Percentiles rank a stretch among this genome's conserved stretches.
phyloP scores from a whole-genome alignment of 2,797 vertebrate species.

The Sarcoramphus papa region DNA sequence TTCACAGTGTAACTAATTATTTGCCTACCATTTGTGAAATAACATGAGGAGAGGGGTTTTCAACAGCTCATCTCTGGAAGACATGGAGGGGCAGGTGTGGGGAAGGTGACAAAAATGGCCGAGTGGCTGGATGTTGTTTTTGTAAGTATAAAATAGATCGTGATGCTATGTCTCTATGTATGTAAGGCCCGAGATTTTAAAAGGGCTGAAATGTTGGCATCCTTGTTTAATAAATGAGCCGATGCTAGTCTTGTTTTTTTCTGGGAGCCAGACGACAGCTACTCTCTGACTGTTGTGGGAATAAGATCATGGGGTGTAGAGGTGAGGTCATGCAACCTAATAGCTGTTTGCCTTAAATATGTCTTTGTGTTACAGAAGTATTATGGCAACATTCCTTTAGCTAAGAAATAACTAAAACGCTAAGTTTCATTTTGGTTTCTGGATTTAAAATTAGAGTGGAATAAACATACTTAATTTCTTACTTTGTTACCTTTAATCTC shows the following conservation, averaged over 20 bases:
- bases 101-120: not conserved
- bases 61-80: conserved; percentile 14
- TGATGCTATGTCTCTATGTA: not conserved
- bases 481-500: not conserved
- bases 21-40: not conserved
- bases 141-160: conserved; percentile 29
- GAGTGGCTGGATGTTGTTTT: not conserved
- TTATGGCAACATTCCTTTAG: not conserved
- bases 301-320: not conserved
- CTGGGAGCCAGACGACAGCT: not conserved
- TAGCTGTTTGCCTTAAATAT: not conserved
- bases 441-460: not conserved
- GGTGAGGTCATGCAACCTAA: not conserved
- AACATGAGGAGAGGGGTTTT: conserved; percentile 11
- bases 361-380: not conserved
- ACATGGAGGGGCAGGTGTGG: conserved; percentile 22
- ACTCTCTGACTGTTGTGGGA: not conserved
- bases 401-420: not conserved
- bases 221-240: not conserved
- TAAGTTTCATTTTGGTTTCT: not conserved
- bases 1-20: not conserved
- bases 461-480: not conserved
- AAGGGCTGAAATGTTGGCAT: not conserved
- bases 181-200: not conserved
- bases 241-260: not conserved